Base-by-base conservation (phyloP, 2,113 vertebrate genomes). In the Lanius collurio region DNA sequence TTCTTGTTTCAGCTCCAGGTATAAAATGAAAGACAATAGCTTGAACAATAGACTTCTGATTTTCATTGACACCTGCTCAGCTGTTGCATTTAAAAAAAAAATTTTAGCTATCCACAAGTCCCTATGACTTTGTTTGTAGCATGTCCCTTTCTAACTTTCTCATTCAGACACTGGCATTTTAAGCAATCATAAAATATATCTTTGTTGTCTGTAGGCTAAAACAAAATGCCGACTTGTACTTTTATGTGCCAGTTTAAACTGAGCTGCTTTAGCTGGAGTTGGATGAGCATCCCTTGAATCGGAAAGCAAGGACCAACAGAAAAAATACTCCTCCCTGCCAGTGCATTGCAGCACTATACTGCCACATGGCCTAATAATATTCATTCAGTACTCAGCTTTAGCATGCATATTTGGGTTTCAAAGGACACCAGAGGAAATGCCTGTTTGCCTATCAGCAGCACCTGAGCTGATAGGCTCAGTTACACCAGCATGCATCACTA, bases 401-500 rank as follows among this genome's bases (percentile, higher is more conserved):
- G 41, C 7, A 19, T 30, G 46, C 13, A 35, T 8, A 13, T 30
- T 23, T 76, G 41, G 68, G n/a, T 31, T 74, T 37, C 42, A 33
- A 57, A 50, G 0, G 1, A 23, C 1, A 1, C 46, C n/a, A 44
- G 68, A 11, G 6, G 31, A 20, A 53, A 77, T 47, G 35, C 14
- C 50, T 22, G 7, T 26, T 55, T 80, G 64, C 33, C 31, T 39
- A 22, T 28, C 1, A 44, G 1, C 5, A 11, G 8, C 11, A 57
- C 57, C 41, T 33, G n/a, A 62, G 53, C 35, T 57, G 20, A 68
- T 37, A 37, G 37, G 37, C 12, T 5, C 62, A 33, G 21, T 37
- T 52, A 39, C 1, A 0, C 6, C 53, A 64, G 50, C 31, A 41
- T 0, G 0, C 9, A 49, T 7, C 23, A 10, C 14, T 28, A 13